A percentile compares a stretch with the other conserved stretches of the same genome.
Evolutionary conservation across 2,888 invertebrate species (phyloP).

Genomic region (Malthinus seriepunctatus): DNA sequence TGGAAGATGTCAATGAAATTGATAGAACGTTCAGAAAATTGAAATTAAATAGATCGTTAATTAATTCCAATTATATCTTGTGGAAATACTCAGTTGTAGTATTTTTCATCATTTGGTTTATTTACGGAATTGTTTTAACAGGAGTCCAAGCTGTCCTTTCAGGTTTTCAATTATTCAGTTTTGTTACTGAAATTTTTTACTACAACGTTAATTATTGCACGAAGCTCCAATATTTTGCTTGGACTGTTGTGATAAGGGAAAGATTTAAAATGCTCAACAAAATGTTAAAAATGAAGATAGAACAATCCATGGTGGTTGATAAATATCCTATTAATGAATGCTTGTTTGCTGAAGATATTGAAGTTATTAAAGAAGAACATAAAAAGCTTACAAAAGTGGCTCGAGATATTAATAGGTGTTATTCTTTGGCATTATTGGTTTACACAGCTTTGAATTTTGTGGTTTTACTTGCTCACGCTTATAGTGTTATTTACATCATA

Average conservation of each 20-base stretch:
- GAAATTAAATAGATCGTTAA: constrained; percentile 7
- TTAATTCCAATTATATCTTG: constrained; percentile 16
- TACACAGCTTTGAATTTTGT: constrained; percentile 17
- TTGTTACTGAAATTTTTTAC: background rate
- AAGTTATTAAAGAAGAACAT: constrained; percentile 18
- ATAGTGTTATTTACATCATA: constrained; percentile 10
- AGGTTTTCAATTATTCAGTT: background rate
- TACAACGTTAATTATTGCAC: constrained; percentile 10
- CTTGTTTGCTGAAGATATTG: constrained; percentile 17
- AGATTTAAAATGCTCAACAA: constrained; percentile 20
- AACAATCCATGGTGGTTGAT: constrained; percentile 12
- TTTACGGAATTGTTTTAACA: background rate
- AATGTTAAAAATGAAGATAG: constrained; percentile 15
- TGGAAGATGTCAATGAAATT: constrained; percentile 11
- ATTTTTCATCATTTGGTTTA: background rate
- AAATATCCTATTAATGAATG: constrained; percentile 24
- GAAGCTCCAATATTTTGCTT: constrained; percentile 22
- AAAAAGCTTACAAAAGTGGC: constrained; percentile 19
- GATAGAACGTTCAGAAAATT: constrained; percentile 14
- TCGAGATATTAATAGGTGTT: constrained; percentile 17
- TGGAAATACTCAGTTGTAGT: constrained; percentile 4
- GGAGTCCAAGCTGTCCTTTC: background rate
- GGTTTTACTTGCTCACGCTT: constrained; percentile 12
- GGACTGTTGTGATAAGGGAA: constrained; percentile 12
- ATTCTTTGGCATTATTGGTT: constrained; percentile 22